These are phyloP conservation scores for Gallinago nigripennis DNA, from an alignment of 2,797 vertebrate genomes.

Conservation along the genomic window DNA sequence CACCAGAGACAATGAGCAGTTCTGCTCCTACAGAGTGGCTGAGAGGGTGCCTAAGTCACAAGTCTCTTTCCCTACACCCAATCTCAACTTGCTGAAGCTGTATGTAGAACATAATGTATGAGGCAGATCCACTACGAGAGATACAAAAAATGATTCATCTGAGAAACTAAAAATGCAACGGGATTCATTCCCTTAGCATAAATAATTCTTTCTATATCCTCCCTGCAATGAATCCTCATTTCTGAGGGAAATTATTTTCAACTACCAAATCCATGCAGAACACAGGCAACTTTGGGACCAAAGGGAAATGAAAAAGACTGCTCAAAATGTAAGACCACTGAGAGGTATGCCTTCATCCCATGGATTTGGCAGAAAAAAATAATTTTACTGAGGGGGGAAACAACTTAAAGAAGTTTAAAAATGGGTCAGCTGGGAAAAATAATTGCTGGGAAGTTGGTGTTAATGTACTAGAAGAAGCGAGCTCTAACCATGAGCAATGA, in stretches of 20 bases:
- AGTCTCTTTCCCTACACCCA: neutral
- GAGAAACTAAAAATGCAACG: constrained; percentile 57
- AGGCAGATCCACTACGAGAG: constrained; percentile 1
- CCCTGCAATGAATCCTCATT: constrained; percentile 49
- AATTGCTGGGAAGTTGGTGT: constrained; percentile 12
- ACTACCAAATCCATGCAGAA: constrained; percentile 12
- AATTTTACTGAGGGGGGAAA: neutral
- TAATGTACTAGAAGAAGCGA: neutral
- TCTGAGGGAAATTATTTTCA: constrained; percentile 43
- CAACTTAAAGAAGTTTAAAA: constrained; percentile 43
- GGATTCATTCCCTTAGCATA: constrained; percentile 65
- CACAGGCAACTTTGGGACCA: constrained; percentile 50
- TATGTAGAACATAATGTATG: constrained; percentile 16
- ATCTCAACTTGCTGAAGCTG: neutral
- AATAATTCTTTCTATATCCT: constrained; percentile 69
- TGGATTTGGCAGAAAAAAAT: neutral
- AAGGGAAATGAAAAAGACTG: constrained; percentile 3
- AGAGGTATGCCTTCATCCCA: constrained; percentile 33
- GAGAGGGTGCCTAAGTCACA: neutral
- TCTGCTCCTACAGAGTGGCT: neutral
- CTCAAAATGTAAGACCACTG: constrained; percentile 16
- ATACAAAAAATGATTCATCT: constrained; percentile 40
- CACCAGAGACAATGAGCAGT: neutral
- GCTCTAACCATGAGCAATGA: neutral
- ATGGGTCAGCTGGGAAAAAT: constrained; percentile 39